phyloP scores from a whole-genome alignment of 2,888 invertebrate species.

The Chloromyia formosa region DNA sequence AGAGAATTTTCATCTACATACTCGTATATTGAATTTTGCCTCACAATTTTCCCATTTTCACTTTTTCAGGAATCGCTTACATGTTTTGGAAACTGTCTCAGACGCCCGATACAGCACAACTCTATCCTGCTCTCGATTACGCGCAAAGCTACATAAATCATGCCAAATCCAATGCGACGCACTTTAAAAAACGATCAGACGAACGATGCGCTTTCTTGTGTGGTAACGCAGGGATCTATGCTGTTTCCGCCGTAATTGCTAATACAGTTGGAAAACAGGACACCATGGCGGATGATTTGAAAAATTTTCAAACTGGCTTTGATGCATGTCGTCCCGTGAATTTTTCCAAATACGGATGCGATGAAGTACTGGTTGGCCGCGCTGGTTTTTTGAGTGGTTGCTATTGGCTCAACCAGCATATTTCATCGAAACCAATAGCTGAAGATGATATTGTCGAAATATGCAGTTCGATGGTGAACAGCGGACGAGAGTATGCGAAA shows the following conservation, averaged over 20 bases:
- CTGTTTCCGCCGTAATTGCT: slow-evolving; percentile 73
- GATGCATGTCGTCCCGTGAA: slow-evolving; percentile 65
- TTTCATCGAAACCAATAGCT: slow-evolving; percentile 58
- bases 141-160: slow-evolving; percentile 72
- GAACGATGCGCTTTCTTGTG: slow-evolving; percentile 77
- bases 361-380: slow-evolving; percentile 86
- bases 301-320: slow-evolving; percentile 60
- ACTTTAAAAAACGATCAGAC: slow-evolving; percentile 64
- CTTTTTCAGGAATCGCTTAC: slow-evolving; percentile 73
- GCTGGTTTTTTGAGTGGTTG: slow-evolving; percentile 84
- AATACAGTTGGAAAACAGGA: slow-evolving; percentile 63
- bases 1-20: too few relatives aligned
- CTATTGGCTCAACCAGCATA: slow-evolving; percentile 70
- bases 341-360: slow-evolving; percentile 75
- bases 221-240: slow-evolving; percentile 82
- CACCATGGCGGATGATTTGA: slow-evolving; percentile 61
- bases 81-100: slow-evolving; percentile 78
- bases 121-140: slow-evolving; percentile 68
- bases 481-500: slow-evolving; percentile 75
- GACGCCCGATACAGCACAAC: slow-evolving; percentile 62
- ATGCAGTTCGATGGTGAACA: slow-evolving; percentile 74
- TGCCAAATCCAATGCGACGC: slow-evolving; percentile 67
- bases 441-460: slow-evolving; percentile 70
- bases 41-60: too few relatives aligned
- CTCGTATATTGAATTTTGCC: too few relatives aligned